Percentiles rank a stretch among this genome's conserved stretches.
These are phyloP conservation scores for Epizoanthus scotinus DNA, from an alignment of 92 coral and sea anemone genomes.

Conservation along the genomic window DNA sequence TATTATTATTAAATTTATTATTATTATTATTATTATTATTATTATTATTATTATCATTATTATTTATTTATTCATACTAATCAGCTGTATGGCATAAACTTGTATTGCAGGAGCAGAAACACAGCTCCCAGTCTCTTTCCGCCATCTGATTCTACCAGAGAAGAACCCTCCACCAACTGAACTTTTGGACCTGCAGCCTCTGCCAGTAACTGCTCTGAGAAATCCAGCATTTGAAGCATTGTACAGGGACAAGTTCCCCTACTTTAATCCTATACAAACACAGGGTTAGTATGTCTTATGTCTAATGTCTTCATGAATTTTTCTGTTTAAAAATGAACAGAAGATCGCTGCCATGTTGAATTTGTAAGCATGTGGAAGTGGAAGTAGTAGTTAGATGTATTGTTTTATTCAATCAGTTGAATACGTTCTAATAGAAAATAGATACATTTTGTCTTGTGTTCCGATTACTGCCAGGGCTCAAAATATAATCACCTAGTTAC, in stretches of 20 bases:
- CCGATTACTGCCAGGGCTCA: too few species aligned
- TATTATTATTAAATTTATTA: neutral
- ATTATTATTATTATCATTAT: neutral
- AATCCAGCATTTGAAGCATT: constrained; percentile 92
- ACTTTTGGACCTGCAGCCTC: constrained; percentile 89
- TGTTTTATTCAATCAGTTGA: too few species aligned
- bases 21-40: neutral
- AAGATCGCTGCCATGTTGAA: too few species aligned
- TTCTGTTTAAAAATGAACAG: too few species aligned
- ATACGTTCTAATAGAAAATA: too few species aligned
- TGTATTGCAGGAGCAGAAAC: constrained; percentile 85
- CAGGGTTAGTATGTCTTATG: constrained; percentile 63
- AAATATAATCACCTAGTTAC: too few species aligned
- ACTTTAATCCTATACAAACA: constrained; percentile 96
- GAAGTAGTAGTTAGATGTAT: too few species aligned
- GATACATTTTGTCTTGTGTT: too few species aligned
- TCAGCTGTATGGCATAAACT: neutral
- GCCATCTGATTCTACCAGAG: constrained; percentile 97
- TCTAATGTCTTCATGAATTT: too few species aligned
- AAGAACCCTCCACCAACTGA: constrained; percentile 98
- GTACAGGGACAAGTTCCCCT: constrained; percentile 97
- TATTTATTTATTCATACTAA: too few species aligned
- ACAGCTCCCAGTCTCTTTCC: constrained; percentile 97
- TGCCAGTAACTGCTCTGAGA: constrained; percentile 97
- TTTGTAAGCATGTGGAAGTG: too few species aligned